Base-by-base conservation (phyloP, 2,888 invertebrate species). In the Muschampia staudingeri region DNA sequence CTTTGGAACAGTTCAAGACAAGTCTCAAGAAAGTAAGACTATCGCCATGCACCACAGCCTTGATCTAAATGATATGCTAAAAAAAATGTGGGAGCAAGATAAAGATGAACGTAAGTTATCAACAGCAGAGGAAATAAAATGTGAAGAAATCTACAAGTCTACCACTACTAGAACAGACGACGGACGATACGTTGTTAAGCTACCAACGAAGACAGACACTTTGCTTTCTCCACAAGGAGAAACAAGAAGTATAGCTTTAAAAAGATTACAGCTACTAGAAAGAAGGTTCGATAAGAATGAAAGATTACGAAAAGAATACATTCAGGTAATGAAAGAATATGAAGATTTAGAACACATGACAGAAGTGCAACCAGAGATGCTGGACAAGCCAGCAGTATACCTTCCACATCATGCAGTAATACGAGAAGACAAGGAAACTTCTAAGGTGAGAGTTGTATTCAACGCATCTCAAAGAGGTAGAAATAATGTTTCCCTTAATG, bases 181-280 rank as follows among this genome's bases (percentile, higher is more conserved):
- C n/a, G 80, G 80, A 48, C 40, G 67, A 48, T 80, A 80, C 52
- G 65, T 75, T 11, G 76, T 76, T 3, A 76, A 42, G 61, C 61
- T 88, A 80, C 87, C 88, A 4, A 86, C 85, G 16, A 84, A 84
- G 73, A 80, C 52, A 34, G 67, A 85, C 3, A 72, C 75, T 14
- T 82, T 82, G 48, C 12, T 78, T 73, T 78, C 84, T 34, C 69
- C 56, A n/a, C 69, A 87, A 11, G 88, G 85, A 73, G 84, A 86
- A 34, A 87, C 87, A 67, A 85, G 70, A 83, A 82, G 82, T 9
- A 86, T 85, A 72, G 87, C 88, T 16, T 61, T 79, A 30, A 75
- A 75, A 40, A 86, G 88, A 86, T 79, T 89, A 34, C 30, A 77
- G 19, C 84, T 82, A 78, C 71, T 86, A 81, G 85, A 88, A 78